Evolutionary conservation across 2,888 invertebrate genomes (phyloP).

Genomic region (Diadegma fenestrale): DNA sequence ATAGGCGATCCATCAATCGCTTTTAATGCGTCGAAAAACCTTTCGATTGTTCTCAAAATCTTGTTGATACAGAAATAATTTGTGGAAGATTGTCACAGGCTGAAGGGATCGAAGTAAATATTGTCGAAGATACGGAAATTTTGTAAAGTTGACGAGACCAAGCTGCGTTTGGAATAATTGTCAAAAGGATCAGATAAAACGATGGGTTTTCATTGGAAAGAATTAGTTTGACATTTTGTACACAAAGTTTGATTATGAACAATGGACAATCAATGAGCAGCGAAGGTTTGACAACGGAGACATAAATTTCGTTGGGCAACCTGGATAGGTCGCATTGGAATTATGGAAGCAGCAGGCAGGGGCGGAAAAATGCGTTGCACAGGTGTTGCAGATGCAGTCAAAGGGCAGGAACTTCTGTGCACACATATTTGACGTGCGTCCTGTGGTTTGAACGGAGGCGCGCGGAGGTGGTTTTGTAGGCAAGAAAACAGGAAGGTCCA

Average conservation of each 20-base stretch:
- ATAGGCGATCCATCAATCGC: not conserved
- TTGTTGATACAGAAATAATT: not conserved
- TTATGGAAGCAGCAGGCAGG: not conserved
- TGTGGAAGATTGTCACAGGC: not conserved
- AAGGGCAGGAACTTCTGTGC: conserved; percentile 62
- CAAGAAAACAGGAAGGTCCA: conserved; percentile 59
- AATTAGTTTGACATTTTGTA: conserved; percentile 20
- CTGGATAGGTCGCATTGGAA: not conserved
- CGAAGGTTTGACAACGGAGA: not conserved
- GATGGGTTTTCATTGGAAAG: conserved; percentile 4
- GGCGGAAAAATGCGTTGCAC: conserved; percentile 45
- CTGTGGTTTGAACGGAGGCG: conserved; percentile 34
- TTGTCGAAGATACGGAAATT: not conserved
- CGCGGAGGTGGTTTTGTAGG: conserved; percentile 29
- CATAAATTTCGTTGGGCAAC: not conserved
- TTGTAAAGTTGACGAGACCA: not conserved
- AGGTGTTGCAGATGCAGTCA: conserved; percentile 59
- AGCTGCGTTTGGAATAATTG: not conserved
- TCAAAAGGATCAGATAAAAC: not conserved
- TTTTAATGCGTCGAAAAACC: not conserved
- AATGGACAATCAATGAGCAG: conserved; percentile 38
- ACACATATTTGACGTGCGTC: conserved; percentile 64
- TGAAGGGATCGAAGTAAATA: not conserved
- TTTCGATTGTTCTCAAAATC: not conserved
- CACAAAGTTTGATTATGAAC: conserved; percentile 41